Evolutionary conservation across 2,113 vertebrate genomes (phyloP), one percentile per base, ranked within the genome.

Genomic region (Collichthys lucidus): DNA sequence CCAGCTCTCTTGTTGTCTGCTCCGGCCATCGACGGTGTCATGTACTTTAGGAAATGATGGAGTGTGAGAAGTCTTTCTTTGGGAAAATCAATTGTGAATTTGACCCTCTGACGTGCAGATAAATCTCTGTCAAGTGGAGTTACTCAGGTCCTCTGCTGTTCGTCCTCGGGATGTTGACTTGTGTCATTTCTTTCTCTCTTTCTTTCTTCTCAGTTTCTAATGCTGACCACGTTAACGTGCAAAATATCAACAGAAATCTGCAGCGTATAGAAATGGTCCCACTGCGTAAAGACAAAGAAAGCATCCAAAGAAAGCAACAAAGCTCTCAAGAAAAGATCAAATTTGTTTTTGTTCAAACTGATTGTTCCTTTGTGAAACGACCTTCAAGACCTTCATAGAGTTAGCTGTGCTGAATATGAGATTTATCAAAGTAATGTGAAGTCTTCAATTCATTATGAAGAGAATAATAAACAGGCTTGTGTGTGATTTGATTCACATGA

Each of bases 51-150:
- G 44, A 59, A 70, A 64, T 63, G 20, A 76, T 64, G 22, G 40
- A 35, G 47, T 47, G 63, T 61, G 40, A 55, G 12, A 55, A 17
- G 15, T 55, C 24, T 59, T 64, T 11, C 17, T 63, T 50, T 44
- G 26, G 40, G 24, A 24, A 77, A 83, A 65, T 59, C 71, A 31
- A 74, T 80, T 50, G 3, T 24, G 31, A 59, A 19, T 44, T 15
- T 50, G 49, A 79, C 11, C 70, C 42, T 22, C 63, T 74, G 55
- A 74, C 62, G 53, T 47, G 17, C 47, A 53, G 44, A 79, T 79
- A 79, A 55, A 84, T 79, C 61, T 79, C 29, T 74, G 63, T 44
- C 57, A 47, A 12, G 67, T 17, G 31, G 42, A 73, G 26, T 60
- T n/a, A 73, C 44, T 73, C 11, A 19, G n/a, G 35, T 9, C 14